Conservation (phyloP, 1,140 invertebrate genomes). For the Macrocentrus cingulum region DNA sequence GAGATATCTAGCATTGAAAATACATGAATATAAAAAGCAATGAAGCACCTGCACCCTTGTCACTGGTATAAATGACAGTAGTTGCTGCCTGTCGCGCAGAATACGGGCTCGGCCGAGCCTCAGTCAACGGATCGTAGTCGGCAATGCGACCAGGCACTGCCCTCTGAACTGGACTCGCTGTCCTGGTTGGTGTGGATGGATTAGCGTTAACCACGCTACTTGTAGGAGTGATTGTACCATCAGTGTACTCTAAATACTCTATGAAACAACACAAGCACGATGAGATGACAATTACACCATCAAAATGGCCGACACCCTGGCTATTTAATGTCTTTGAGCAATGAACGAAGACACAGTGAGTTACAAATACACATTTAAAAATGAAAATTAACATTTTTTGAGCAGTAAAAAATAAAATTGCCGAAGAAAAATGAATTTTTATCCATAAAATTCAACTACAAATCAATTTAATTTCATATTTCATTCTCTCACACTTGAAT, state of each 20-base stretch:
- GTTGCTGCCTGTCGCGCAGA: constrained; percentile 71
- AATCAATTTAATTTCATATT: too few relatives aligned
- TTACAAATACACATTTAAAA: too few relatives aligned
- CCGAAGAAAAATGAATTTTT: too few relatives aligned
- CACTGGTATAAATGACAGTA: constrained; percentile 84
- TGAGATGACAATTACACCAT: constrained; percentile 5
- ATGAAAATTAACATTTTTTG: too few relatives aligned
- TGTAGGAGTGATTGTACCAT: constrained; percentile 45
- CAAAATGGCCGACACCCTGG: neutral
- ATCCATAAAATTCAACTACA: too few relatives aligned
- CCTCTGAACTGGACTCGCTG: constrained; percentile 53
- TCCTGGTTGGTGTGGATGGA: constrained; percentile 43
- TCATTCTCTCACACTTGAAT: too few relatives aligned
- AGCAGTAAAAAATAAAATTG: too few relatives aligned
- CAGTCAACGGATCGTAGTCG: constrained; percentile 77
- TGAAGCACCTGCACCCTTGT: constrained; percentile 63
- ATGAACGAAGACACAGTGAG: too few relatives aligned
- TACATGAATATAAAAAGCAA: neutral
- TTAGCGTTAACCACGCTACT: constrained; percentile 26
- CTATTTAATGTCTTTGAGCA: too few relatives aligned
- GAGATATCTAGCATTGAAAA: constrained; percentile 1
- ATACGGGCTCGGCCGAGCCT: constrained; percentile 71
- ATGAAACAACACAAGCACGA: constrained; percentile 30
- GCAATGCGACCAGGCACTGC: constrained; percentile 69
- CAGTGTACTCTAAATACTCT: constrained; percentile 59